Percentiles rank a stretch among this genome's conserved stretches.
Evolutionary conservation across 1,140 invertebrate genomes (phyloP).

Genomic region (Atta texana): DNA sequence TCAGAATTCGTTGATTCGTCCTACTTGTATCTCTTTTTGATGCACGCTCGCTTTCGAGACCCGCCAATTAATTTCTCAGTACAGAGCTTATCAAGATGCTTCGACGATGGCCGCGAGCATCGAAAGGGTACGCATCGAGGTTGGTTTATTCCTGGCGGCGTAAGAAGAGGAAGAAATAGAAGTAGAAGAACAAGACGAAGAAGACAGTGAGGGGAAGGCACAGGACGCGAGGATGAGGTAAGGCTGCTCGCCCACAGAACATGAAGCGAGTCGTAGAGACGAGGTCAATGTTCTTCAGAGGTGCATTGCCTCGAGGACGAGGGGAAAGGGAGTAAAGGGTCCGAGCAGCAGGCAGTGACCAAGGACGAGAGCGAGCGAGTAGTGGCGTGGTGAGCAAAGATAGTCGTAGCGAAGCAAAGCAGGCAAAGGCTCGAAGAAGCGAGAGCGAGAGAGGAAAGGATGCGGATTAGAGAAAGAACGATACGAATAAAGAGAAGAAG

Average conservation of each 20-base stretch:
- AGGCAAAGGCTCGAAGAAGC: constrained; percentile 66
- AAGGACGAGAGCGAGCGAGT: constrained; percentile 63
- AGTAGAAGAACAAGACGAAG: constrained; percentile 70
- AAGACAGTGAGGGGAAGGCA: constrained; percentile 61
- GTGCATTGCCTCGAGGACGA: constrained; percentile 82
- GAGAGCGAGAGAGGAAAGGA: constrained; percentile 46
- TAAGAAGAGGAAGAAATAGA: constrained; percentile 73
- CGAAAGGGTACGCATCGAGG: constrained; percentile 71
- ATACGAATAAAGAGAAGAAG: constrained; percentile 54
- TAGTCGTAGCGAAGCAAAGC: constrained; percentile 64
- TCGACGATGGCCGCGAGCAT: constrained; percentile 78
- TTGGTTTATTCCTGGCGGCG: constrained; percentile 79
- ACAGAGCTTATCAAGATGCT: constrained; percentile 81
- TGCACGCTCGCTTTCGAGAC: constrained; percentile 69
- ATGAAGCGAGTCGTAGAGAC: constrained; percentile 63
- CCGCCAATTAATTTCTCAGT: constrained; percentile 83
- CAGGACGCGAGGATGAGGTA: constrained; percentile 45
- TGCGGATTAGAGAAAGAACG: constrained; percentile 57
- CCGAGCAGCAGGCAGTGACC: constrained; percentile 44
- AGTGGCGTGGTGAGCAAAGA: constrained; percentile 65
- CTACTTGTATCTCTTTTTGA: constrained; percentile 42
- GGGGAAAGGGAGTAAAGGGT: constrained; percentile 57
- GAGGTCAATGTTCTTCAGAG: constrained; percentile 82
- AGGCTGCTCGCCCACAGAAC: constrained; percentile 65
- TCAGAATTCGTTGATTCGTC: constrained; percentile 40